Evolutionary conservation across 2,113 vertebrate species (phyloP).

Genomic region (Kryptolebias marmoratus): DNA sequence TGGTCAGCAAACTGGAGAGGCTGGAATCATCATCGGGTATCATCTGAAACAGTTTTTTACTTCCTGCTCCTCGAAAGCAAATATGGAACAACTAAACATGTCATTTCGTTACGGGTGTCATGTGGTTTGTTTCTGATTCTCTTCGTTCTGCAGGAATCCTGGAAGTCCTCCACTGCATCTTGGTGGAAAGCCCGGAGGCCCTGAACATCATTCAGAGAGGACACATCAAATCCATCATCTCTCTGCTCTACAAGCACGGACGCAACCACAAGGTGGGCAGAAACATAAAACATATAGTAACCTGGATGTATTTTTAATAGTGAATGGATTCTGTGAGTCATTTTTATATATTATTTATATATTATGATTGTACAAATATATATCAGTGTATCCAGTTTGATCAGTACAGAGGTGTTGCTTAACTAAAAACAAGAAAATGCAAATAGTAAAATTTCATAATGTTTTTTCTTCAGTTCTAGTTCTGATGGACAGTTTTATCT

Average conservation of each 20-base stretch:
- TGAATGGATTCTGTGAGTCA: not conserved
- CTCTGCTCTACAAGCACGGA: slow-evolving; percentile 94
- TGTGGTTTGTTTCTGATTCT: not conserved
- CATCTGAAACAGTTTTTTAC: not conserved
- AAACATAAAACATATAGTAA: no score
- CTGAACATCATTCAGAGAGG: slow-evolving; percentile 92
- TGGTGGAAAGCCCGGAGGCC: slow-evolving; percentile 96
- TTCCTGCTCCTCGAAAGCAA: not conserved
- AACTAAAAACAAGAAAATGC: no score
- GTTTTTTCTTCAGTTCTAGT: no score
- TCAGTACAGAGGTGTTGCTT: no score
- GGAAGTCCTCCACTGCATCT: slow-evolving; percentile 94
- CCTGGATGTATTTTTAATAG: not conserved
- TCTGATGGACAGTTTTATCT: no score
- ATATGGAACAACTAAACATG: not conserved
- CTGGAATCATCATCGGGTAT: slow-evolving; percentile 96
- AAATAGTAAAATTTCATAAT: no score
- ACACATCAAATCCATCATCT: slow-evolving; percentile 96
- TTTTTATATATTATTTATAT: no score
- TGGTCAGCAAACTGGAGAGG: slow-evolving; percentile 96
- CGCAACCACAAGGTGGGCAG: slow-evolving; percentile 93
- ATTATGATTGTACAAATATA: no score
- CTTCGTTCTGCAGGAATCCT: slow-evolving; percentile 84
- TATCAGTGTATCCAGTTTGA: no score
- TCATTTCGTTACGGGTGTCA: not conserved